Percentiles rank a stretch among this genome's conserved stretches.
Conservation (phyloP, 2,888 invertebrate species). For the Actias luna region DNA sequence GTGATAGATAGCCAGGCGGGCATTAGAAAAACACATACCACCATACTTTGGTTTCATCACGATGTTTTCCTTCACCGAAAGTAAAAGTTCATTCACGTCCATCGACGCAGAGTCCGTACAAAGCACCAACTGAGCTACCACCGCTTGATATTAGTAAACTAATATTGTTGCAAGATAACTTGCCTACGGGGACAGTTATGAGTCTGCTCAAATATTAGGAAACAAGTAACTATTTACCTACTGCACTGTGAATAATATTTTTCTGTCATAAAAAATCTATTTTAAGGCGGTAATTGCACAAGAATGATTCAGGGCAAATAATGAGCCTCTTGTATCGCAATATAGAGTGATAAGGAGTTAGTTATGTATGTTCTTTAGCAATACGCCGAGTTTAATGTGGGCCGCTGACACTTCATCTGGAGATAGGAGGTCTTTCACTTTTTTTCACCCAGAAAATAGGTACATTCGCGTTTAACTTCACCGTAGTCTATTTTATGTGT, state of each 20-base stretch:
- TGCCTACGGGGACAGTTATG: too few relatives aligned
- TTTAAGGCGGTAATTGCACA: conserved; percentile 26
- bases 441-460: conserved; percentile 4
- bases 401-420: conserved; percentile 41
- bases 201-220: neutral
- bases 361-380: conserved; percentile 46
- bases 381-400: conserved; percentile 43
- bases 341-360: conserved; percentile 40
- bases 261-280: conserved; percentile 6
- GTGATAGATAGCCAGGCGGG: too few relatives aligned
- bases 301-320: conserved; percentile 41
- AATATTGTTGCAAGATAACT: too few relatives aligned
- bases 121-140: too few relatives aligned
- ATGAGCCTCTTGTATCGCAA: conserved; percentile 34
- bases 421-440: conserved; percentile 56
- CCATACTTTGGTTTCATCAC: too few relatives aligned
- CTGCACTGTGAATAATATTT: neutral
- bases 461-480: neutral
- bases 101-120: too few relatives aligned
- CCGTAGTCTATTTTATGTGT: neutral
- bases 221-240: neutral
- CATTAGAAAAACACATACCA: too few relatives aligned
- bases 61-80: too few relatives aligned
- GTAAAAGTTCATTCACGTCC: too few relatives aligned
- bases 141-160: too few relatives aligned